Evolutionary conservation across 2,113 vertebrate genomes (phyloP).

Genomic region (Catharus bicknelli): DNA sequence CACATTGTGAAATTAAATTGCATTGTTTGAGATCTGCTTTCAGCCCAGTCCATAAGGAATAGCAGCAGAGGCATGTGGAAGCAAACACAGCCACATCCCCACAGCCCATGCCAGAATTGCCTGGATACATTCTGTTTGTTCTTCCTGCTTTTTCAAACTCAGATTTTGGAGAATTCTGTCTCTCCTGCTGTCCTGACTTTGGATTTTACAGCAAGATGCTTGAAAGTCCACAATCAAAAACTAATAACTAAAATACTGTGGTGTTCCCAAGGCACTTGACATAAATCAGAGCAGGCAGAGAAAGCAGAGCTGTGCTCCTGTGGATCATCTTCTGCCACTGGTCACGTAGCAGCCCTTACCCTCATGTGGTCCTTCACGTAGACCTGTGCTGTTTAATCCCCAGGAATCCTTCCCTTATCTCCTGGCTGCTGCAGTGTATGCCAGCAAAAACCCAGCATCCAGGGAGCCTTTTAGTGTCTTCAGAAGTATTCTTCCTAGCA

Average conservation of each 20-base stretch:
- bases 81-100: neutral
- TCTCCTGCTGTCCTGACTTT: neutral
- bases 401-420: neutral
- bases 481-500: neutral
- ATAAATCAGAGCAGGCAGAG: neutral
- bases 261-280: neutral
- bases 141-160: neutral
- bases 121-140: neutral
- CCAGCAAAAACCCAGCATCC: neutral
- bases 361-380: neutral
- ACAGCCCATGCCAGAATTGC: accelerated
- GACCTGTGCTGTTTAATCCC: neutral
- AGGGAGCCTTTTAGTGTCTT: neutral
- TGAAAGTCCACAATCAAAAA: neutral
- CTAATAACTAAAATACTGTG: neutral
- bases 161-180: neutral
- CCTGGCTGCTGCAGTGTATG: neutral
- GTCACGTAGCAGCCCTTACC: neutral
- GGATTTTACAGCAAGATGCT: neutral
- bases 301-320: neutral
- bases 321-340: neutral
- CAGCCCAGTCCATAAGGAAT: neutral
- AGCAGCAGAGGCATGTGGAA: neutral
- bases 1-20: neutral
- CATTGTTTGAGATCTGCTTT: neutral